Base-by-base conservation (phyloP, 2,888 invertebrate genomes). In the Adelphocoris suturalis region DNA sequence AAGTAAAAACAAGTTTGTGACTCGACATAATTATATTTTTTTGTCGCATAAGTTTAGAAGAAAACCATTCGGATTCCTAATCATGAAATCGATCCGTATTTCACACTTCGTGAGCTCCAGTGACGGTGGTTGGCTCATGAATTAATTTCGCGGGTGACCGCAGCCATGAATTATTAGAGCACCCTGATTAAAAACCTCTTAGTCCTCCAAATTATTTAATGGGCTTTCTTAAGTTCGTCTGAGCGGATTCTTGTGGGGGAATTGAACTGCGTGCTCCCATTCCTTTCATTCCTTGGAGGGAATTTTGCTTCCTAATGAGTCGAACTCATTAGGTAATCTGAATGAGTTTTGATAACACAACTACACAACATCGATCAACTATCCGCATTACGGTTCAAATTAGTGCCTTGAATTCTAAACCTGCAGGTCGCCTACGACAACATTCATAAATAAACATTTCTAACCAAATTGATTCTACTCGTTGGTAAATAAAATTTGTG, bases 151-250 rank as follows among this genome's bases (percentile, higher is more conserved):
- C 68, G 23, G 68, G 68, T 13, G 19, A 27, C 68, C 68, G 68
- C 68, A 27, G 68, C 68, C 27, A 68, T 68, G 27, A 68, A 11
- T 68, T 68, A 68, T 68, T 68, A 68, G 68, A 0, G 23, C 68
- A 27, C 23, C 68, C 68, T 9, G 23, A 68, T 68, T 68, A 68
- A 68, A 68, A 68, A 68, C 68, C 27, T 68, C 68, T 57, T 23
- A 68, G 68, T 68, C 23, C 68, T 68, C 68, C 12, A 68, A 68
- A 68, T 68, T 23, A 23, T 68, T 68, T 68, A 68, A 68, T 68
- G 27, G 23, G 23, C 23, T 68, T 68, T 57, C 57, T 57, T n/a
- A n/a, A 57, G 57, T 57, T 68, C 68, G 23, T 68, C 19, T 0
- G 68, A 68, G 23, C 68, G 61, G 16, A n/a, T n/a, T 61, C 61